Percentiles rank a stretch among this genome's conserved stretches.
These are phyloP conservation scores for Andrena bicolor DNA, from an alignment of 2,888 invertebrate species.

Conservation along the genomic window DNA sequence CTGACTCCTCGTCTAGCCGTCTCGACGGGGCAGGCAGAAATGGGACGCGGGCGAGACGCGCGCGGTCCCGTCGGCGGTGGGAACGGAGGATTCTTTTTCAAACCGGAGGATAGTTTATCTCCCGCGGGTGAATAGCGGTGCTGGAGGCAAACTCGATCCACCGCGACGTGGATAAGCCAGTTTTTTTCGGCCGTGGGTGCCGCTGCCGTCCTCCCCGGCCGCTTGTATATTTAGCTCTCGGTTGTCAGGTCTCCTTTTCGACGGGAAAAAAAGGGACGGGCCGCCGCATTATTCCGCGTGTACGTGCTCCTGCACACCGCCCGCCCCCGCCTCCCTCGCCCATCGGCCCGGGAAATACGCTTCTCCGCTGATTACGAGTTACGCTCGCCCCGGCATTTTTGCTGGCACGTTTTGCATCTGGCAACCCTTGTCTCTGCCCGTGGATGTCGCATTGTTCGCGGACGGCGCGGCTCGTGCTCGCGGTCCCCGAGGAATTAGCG, in stretches of 20 bases:
- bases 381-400: conserved; percentile 45
- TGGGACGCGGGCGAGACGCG: background rate
- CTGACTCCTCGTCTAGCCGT: background rate
- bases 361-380: conserved; percentile 52
- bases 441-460: background rate
- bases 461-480: background rate
- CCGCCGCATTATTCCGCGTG: background rate
- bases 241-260: conserved; percentile 54
- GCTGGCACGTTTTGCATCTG: conserved; percentile 19
- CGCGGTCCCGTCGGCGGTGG: background rate
- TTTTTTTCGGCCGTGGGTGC: conserved; percentile 34
- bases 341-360: conserved; percentile 31
- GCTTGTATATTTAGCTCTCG: conserved; percentile 59
- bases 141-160: conserved; percentile 59
- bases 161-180: conserved; percentile 55
- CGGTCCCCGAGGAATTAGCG: background rate
- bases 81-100: conserved; percentile 58
- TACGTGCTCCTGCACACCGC: background rate
- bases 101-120: conserved; percentile 50
- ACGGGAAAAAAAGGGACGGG: conserved; percentile 24
- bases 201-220: conserved; percentile 1
- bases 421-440: conserved; percentile 16
- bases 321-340: no score
- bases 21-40: background rate
- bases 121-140: conserved; percentile 39